Base-by-base conservation (phyloP, 1,140 invertebrate species). In the Meteorus sp. region DNA sequence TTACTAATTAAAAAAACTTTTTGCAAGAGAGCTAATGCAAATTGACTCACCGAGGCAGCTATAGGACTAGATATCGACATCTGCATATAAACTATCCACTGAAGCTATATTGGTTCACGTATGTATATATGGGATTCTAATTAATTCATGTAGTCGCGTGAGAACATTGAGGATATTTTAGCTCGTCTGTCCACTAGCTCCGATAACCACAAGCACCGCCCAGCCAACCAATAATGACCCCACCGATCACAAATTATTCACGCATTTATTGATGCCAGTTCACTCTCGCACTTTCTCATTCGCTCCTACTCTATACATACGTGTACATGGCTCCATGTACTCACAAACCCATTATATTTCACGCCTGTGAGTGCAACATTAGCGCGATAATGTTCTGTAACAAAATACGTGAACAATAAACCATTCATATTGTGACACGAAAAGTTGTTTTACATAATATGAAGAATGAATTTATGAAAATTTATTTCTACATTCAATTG, bases 161-260 rank as follows among this genome's bases (percentile, higher is more conserved):
- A 20, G 50, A 52, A 52, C 50, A 29, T 8, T 11, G 31, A 33
- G n/a, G 22, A 53, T 35, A 39, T 23, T 53, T 41, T 39, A 41
- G 3, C 33, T 53, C 35, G 41, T 41, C 51, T 41, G 22, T 39
- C 51, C 19, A 19, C n/a, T 33, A 33, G 35, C 37, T n/a, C 20
- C 51, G 33, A 53, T 53, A 53, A 53, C 51, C 51, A 37, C 31
- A 35, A 39, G 22, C 31, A 35, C 19, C 37, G 1, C n/a, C 19
- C 17, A 53, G 29, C 41, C 45, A 51, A 44, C 58, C 55, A 68
- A 68, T 68, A 68, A 67, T 58, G 33, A 59, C 52, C 60, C 31
- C 31, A 19, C 15, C 61, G 58, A 65, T 70, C 63, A 55, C 68
- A 67, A 71, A 69, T 71, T 71, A 70, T 71, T 68, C 69, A 70